A percentile compares a stretch with the other conserved stretches of the same genome.
These are phyloP conservation scores for Silvanus unidentatus DNA, from an alignment of 2,888 invertebrate species.

Conservation along the genomic window DNA sequence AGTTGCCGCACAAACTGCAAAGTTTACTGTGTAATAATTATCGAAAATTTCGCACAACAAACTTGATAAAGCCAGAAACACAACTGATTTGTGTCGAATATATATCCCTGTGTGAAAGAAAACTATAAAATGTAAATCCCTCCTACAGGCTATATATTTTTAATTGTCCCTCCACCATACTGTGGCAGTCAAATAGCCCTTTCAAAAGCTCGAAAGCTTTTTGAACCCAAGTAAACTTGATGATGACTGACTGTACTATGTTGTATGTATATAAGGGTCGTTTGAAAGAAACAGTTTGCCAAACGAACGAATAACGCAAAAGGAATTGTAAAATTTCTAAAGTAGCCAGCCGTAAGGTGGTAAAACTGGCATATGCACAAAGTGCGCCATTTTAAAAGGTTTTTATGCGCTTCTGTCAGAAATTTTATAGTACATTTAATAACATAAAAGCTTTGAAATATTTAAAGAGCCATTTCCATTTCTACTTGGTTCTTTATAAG, in stretches of 20 bases:
- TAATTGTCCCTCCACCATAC: constrained; percentile 41
- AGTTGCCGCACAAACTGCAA: too few species aligned
- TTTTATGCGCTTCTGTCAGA: constrained; percentile 27
- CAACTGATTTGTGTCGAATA: constrained; percentile 39
- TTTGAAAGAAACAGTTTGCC: constrained; percentile 9
- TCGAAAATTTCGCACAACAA: constrained; percentile 20
- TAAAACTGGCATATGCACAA: constrained; percentile 6
- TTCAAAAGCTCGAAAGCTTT: constrained; percentile 28
- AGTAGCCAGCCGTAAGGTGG: constrained; percentile 16
- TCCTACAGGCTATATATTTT: constrained; percentile 42
- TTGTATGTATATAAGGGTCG: constrained; percentile 26
- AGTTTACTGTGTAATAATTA: too few species aligned
- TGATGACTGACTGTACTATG: too few species aligned
- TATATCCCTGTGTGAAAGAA: constrained; percentile 35
- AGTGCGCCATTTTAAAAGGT: constrained; percentile 26
- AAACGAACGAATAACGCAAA: constrained; percentile 10
- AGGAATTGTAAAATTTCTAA: constrained; percentile 27
- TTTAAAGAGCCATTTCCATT: constrained; percentile 20
- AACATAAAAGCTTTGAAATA: constrained; percentile 26
- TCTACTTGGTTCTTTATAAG: constrained; percentile 9
- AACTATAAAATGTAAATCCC: constrained; percentile 43
- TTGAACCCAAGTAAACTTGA: too few species aligned
- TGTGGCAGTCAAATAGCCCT: constrained; percentile 33
- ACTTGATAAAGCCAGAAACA: constrained; percentile 29
- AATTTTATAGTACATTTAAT: constrained; percentile 29